Conservation (phyloP, 2,888 invertebrate species). For the Tenthredo notha region DNA sequence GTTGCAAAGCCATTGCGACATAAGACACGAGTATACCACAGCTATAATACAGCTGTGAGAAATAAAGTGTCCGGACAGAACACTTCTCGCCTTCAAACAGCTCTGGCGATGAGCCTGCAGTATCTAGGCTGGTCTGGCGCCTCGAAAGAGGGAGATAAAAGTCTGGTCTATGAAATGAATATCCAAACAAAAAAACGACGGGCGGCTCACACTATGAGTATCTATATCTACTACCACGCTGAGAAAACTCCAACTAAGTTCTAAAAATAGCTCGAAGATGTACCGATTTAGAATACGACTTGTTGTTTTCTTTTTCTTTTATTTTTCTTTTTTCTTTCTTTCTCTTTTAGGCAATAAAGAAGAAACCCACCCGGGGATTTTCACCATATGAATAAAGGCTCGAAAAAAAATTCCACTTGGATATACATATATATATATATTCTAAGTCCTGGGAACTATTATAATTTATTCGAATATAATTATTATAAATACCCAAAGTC, state of each 20-base stretch:
- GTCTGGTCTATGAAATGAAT: slow-evolving; percentile 30
- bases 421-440: too few relatives aligned
- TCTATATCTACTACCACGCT: slow-evolving; percentile 5
- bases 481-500: background rate
- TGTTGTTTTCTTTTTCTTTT: background rate
- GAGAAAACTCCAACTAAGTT: slow-evolving; percentile 29
- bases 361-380: background rate
- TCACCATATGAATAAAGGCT: background rate
- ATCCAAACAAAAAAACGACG: slow-evolving; percentile 28
- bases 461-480: background rate
- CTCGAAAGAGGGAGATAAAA: slow-evolving; percentile 16
- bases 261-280: slow-evolving; percentile 31
- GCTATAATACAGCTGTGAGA: slow-evolving; percentile 36
- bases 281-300: slow-evolving; percentile 27
- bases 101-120: background rate
- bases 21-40: background rate
- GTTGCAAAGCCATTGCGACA: background rate
- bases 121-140: slow-evolving; percentile 33
- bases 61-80: slow-evolving; percentile 35
- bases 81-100: slow-evolving; percentile 35
- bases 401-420: background rate
- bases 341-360: slow-evolving; percentile 3
- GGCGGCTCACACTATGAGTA: background rate
- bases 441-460: background rate
- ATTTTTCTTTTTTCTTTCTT: background rate